Conservation (phyloP, 2,888 invertebrate genomes). For the Phengaris alcon region DNA sequence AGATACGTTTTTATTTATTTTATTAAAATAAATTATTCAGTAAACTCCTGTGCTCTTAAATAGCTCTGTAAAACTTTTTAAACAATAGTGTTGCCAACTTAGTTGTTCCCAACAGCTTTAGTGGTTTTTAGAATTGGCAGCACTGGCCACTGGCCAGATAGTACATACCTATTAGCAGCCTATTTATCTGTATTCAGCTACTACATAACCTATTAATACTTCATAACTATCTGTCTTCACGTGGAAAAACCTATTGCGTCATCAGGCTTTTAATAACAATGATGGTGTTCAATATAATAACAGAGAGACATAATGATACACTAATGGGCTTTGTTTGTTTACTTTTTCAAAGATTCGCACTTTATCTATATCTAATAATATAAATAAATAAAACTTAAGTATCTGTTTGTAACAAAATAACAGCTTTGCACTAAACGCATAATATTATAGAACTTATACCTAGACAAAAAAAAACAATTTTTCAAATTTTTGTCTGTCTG, state of each 20-base stretch:
- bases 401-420: no score
- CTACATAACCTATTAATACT: neutral
- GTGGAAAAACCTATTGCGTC: slow-evolving; percentile 11
- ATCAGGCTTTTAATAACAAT: neutral
- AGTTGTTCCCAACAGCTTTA: neutral
- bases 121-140: neutral
- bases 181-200: neutral
- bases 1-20: no score
- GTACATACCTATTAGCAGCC: neutral
- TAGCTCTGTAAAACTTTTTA: neutral
- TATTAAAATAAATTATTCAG: no score
- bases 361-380: neutral
- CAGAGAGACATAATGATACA: slow-evolving; percentile 3
- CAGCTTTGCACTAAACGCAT: no score
- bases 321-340: slow-evolving; percentile 3
- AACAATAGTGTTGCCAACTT: neutral
- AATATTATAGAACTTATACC: no score
- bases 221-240: neutral
- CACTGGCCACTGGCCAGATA: no score
- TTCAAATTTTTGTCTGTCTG: no score
- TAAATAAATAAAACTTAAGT: no score
- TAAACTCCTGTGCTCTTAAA: neutral
- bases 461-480: no score
- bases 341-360: neutral
- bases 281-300: neutral